Evolutionary conservation across 2,797 vertebrate genomes (phyloP).

Genomic region (Onychomys arenicola): DNA sequence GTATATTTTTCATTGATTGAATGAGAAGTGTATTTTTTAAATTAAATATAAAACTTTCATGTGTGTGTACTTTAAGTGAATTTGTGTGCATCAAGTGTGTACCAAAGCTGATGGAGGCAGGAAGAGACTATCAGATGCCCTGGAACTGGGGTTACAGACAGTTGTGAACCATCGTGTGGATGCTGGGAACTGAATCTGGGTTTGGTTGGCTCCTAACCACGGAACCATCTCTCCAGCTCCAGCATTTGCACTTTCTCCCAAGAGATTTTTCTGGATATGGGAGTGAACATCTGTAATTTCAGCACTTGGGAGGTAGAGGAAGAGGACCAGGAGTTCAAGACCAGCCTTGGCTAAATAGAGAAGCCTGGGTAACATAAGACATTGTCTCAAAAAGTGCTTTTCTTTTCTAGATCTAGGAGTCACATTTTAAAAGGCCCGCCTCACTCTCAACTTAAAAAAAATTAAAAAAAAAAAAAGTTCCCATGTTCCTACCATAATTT

Average conservation of each 20-base stretch:
- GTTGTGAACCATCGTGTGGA: neutral
- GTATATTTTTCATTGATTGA: neutral
- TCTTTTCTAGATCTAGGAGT: neutral
- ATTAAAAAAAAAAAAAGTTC: neutral
- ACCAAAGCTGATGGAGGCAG: no score
- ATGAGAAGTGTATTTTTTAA: neutral
- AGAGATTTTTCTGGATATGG: neutral
- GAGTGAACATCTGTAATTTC: neutral
- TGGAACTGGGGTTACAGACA: neutral
- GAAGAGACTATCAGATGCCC: neutral
- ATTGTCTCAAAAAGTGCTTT: neutral
- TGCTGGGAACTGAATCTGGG: neutral
- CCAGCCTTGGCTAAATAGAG: neutral
- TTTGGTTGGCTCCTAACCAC: neutral
- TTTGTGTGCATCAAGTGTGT: neutral
- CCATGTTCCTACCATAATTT: neutral
- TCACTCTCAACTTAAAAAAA: slow-evolving; percentile 3
- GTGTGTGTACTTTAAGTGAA: neutral
- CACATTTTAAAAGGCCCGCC: neutral
- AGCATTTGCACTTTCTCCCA: neutral
- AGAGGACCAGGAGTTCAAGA: neutral
- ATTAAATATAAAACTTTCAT: neutral
- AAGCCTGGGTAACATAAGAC: neutral
- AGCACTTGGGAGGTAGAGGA: neutral
- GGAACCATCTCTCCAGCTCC: neutral